Conservation (phyloP, 2,888 invertebrate species). For the Axea sp. region DNA sequence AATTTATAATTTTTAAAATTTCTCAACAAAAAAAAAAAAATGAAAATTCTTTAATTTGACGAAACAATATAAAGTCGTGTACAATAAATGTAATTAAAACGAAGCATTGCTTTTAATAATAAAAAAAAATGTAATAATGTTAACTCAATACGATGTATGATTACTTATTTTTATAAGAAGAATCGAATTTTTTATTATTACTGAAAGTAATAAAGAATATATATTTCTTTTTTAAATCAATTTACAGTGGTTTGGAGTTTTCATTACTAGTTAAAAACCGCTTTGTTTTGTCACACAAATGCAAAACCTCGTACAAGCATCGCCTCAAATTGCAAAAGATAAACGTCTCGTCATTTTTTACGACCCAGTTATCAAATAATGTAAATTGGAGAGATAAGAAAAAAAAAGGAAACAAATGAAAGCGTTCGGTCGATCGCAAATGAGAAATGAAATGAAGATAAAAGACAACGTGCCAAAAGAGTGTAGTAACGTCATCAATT, state of each 20-base stretch:
- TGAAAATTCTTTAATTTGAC: no score
- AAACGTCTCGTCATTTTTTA: constrained; percentile 43
- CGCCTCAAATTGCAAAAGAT: constrained; percentile 37
- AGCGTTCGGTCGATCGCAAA: constrained; percentile 29
- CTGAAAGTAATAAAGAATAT: neutral
- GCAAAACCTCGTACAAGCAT: constrained; percentile 17
- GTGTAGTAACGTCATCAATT: constrained; percentile 59
- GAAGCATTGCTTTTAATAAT: no score
- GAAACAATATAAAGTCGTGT: no score
- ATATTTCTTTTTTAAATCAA: neutral
- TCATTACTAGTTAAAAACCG: constrained; percentile 6
- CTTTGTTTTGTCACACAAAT: constrained; percentile 30
- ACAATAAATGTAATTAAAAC: no score
- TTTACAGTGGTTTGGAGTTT: neutral
- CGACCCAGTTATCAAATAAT: constrained; percentile 44
- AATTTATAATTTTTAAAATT: no score
- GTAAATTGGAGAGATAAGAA: constrained; percentile 23
- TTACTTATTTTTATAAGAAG: no score
- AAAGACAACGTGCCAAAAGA: constrained; percentile 57
- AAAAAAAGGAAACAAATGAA: constrained; percentile 23
- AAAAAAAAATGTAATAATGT: no score
- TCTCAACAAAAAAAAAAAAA: no score
- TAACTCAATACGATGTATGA: no score
- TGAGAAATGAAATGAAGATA: constrained; percentile 52
- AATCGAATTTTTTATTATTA: no score